A percentile compares a stretch with the other conserved stretches of the same genome.
phyloP scores from a whole-genome alignment of 1,140 invertebrate species.

The Drosophila guanche region DNA sequence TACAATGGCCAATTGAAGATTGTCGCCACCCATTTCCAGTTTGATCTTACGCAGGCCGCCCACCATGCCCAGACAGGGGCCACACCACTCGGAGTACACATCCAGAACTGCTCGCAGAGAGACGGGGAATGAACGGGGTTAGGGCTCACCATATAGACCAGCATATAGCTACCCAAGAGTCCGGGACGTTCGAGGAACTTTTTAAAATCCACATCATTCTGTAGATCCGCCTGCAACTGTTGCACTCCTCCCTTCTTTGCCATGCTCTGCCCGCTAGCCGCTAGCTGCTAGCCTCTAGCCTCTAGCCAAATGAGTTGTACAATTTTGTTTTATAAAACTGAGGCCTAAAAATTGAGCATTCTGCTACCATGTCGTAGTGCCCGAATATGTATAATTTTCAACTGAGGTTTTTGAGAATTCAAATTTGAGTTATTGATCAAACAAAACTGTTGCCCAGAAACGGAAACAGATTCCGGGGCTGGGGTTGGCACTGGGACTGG shows the following conservation, averaged over 20 bases:
- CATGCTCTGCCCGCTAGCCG: slow-evolving; percentile 61
- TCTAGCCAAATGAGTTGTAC: slow-evolving; percentile 20
- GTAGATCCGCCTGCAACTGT: slow-evolving; percentile 90
- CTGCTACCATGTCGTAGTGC: slow-evolving; percentile 10
- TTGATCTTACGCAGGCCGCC: slow-evolving; percentile 94
- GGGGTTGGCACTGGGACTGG: not conserved
- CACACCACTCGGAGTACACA: slow-evolving; percentile 96
- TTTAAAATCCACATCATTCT: slow-evolving; percentile 93
- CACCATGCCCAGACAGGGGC: slow-evolving; percentile 94
- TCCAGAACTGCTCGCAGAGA: slow-evolving; percentile 89
- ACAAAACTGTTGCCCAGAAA: slow-evolving; percentile 27
- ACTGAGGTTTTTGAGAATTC: slow-evolving; percentile 1
- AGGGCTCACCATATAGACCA: too few species aligned
- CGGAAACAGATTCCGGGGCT: not conserved
- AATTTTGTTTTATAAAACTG: not conserved
- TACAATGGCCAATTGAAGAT: slow-evolving; percentile 91
- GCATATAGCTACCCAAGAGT: slow-evolving; percentile 87
- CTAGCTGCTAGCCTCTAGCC: not conserved
- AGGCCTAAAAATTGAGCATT: slow-evolving; percentile 4
- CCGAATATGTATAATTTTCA: not conserved
- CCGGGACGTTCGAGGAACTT: slow-evolving; percentile 91
- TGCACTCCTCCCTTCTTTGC: slow-evolving; percentile 89
- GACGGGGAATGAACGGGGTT: too few species aligned
- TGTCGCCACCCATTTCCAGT: slow-evolving; percentile 93
- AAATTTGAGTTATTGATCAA: slow-evolving; percentile 69